phyloP scores from a whole-genome alignment of 2,797 vertebrate species.

The Coluber constrictor region DNA sequence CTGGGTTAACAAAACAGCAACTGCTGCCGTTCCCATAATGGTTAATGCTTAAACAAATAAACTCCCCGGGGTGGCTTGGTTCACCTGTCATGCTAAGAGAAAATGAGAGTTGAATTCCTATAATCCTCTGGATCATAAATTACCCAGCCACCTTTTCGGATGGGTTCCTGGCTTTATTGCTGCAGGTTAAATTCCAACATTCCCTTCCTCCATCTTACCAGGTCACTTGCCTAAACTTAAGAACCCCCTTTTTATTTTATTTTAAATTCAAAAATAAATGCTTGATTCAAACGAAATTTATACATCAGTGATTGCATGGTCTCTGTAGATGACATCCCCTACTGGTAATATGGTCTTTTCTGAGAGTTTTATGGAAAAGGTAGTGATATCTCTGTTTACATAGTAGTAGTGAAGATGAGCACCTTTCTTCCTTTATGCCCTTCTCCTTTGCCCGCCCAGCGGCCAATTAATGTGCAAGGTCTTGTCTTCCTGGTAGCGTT shows the following conservation, averaged over 20 bases:
- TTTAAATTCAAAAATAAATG: no score
- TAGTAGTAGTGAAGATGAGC: background rate
- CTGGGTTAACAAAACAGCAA: background rate
- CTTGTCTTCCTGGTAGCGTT: background rate
- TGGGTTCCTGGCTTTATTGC: background rate
- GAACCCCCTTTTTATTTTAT: background rate
- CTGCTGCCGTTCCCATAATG: background rate
- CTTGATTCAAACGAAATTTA: no score
- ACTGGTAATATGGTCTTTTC: background rate
- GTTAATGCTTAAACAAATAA: background rate
- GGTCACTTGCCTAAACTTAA: background rate
- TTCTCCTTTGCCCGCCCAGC: accelerated
- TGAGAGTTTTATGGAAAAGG: background rate
- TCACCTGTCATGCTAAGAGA: background rate
- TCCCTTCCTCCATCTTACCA: background rate
- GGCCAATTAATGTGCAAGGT: background rate
- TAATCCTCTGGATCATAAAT: background rate
- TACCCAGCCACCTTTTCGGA: background rate
- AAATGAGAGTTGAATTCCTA: background rate
- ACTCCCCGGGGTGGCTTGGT: background rate
- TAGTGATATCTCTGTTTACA: background rate
- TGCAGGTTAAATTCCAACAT: background rate
- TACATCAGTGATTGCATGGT: no score
- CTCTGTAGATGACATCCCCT: no score
- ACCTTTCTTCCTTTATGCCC: background rate